Percentiles rank a stretch among this genome's conserved stretches.
Conservation (phyloP, 2,113 vertebrate species). For the Barbus barbus region DNA sequence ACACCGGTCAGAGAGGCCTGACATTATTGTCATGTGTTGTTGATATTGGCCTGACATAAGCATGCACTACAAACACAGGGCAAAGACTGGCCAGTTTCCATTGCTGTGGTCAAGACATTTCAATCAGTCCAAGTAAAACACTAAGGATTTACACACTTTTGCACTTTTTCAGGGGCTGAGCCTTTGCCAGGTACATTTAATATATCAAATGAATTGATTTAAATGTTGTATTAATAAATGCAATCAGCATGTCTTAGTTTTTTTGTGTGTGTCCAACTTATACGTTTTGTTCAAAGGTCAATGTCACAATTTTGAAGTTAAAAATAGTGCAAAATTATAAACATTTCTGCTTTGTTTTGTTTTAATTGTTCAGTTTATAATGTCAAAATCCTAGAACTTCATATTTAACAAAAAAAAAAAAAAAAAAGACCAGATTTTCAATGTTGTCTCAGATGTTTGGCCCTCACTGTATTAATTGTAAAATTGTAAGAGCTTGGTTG, state of each 20-base stretch:
- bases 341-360: not conserved
- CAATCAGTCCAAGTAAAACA: conserved; percentile 67
- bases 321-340: not conserved
- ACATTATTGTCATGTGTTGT: conserved; percentile 64
- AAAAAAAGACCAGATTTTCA: not conserved
- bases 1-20: conserved; percentile 52
- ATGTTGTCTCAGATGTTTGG: conserved; percentile 32
- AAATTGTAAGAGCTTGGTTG: conserved; percentile 56
- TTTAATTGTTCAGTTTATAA: not conserved
- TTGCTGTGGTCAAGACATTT: not conserved
- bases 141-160: not conserved
- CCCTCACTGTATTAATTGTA: conserved; percentile 57
- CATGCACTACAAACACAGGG: conserved; percentile 46
- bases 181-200: not conserved
- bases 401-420: not conserved
- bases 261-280: too few species aligned
- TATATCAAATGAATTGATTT: too few species aligned
- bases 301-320: not conserved
- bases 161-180: not conserved
- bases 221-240: too few species aligned
- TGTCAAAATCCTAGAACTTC: too few species aligned
- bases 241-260: too few species aligned
- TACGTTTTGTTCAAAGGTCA: not conserved
- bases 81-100: conserved; percentile 62
- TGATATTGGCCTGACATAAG: conserved; percentile 58